A percentile compares a stretch with the other conserved stretches of the same genome.
Evolutionary conservation across 2,797 vertebrate genomes (phyloP).

Genomic region (Malurus splendens): DNA sequence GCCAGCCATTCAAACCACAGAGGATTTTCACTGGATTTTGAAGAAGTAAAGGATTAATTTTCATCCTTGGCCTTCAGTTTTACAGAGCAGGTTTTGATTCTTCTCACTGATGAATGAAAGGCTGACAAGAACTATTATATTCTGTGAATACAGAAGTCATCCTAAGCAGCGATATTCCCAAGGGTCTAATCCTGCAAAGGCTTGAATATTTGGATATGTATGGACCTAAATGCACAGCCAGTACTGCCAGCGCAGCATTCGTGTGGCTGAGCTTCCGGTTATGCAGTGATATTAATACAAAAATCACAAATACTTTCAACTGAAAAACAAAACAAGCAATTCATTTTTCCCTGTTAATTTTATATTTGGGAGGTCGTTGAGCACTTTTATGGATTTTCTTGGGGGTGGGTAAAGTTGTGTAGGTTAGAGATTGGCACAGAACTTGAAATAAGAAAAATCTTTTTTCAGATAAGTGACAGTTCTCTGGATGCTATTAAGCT

Average conservation of each 20-base stretch:
- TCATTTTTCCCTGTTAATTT: background rate
- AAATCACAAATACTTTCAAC: background rate
- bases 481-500: constrained; percentile 59
- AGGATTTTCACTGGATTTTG: background rate
- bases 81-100: background rate
- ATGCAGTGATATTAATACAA: background rate
- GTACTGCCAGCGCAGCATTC: background rate
- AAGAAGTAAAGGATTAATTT: background rate
- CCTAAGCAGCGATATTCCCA: background rate
- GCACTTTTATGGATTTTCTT: constrained; percentile 55
- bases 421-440: constrained; percentile 60
- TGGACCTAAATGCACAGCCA: background rate
- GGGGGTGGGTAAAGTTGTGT: constrained; percentile 56
- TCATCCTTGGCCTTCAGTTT: background rate
- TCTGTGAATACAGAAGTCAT: background rate
- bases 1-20: background rate
- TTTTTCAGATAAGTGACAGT: constrained; percentile 54
- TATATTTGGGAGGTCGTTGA: constrained; percentile 24
- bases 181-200: background rate
- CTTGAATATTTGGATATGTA: background rate
- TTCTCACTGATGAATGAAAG: constrained; percentile 10
- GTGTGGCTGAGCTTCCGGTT: background rate
- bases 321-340: background rate
- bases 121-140: background rate
- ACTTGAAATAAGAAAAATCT: constrained; percentile 57